Base-by-base conservation (phyloP, 1,140 invertebrate species). In the Drosophila pruinosa region DNA sequence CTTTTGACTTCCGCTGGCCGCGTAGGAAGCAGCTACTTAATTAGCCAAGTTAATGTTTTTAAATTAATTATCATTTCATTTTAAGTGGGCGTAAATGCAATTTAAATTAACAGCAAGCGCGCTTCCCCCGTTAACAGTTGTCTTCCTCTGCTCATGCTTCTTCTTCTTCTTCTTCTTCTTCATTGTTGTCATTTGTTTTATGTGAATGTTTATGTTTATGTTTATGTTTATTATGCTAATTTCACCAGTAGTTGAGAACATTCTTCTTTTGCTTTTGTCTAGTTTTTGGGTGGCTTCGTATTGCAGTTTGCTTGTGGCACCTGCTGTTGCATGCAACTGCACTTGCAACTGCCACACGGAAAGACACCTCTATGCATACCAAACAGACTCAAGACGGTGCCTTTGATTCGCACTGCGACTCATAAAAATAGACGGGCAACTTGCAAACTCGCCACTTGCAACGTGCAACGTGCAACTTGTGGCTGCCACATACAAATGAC, bases 11-110 rank as follows among this genome's bases (percentile, higher is more conserved):
- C 81, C 82, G 82, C 70, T 85, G 68, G 68, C 36, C n/a, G 39
- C 54, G 63, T 58, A 48, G 63, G 81, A 85, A 85, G 65, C 81
- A 62, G 58, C 59, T 74, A 81, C 81, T 85, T 85, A 85, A 85
- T 85, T 86, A 85, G 71, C 31, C 34, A 56, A 57, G 34, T 72
- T 82, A 79, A 80, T 53, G 61, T 75, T 10, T 58, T 15, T 58
- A 86, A 86, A 86, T 86, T 86, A 86, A 86, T 86, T 86, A 78
- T 79, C 81, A 88, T 86, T 86, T 86, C 81, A 81, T 86, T 86
- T 78, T 64, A 81, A 88, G 81, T 81, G 77, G 82, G 82, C 82
- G 81, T 72, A 86, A 86, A 85, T 86, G 77, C 81, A 85, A 85
- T 85, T 85, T 74, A 86, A 85, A 88, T 86, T 81, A 86, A 88